Base-by-base conservation (phyloP, 2,888 invertebrate genomes). In the Nomada lathburiana region DNA sequence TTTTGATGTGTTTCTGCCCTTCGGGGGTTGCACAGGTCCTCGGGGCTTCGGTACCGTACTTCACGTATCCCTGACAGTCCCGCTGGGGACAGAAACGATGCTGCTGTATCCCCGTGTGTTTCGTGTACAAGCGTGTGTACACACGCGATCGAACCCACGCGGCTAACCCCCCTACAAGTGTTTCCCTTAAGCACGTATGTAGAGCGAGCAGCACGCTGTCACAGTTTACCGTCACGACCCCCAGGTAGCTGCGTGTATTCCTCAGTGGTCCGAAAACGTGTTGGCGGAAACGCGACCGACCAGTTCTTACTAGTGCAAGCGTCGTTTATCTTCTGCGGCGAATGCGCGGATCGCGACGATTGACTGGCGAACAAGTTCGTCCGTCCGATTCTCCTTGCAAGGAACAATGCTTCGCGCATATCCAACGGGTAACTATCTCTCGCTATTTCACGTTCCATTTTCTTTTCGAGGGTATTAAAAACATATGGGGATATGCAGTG, bases 1-100 rank as follows among this genome's bases (percentile, higher is more conserved):
- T 93, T 93, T 93, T 93, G 93, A 93, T 93, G 93, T 92, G 93
- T 93, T 93, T 92, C 92, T 91, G 87, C 91, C 91, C 92, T 89
- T 64, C 85, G 88, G 91, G 89, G 90, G 83, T 62, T 71, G 68
- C 72, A 80, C 77, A 67, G 83, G 72, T 82, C 85, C 80, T 87
- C 83, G 71, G 82, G 81, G 64, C 67, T 42, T 42, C 50, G 76
- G 18, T 44, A 53, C 11, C 67, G 68, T 11, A 67, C 78, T 74
- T 76, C 74, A 71, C 60, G 83, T 85, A 89, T 90, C 88, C 88
- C 86, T 89, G 89, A 85, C 86, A 88, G 88, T 83, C 83, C 88
- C 88, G 67, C 29, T 79, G 88, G 88, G 88, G 83, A 82, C 82
- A 80, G 80, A 83, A 86, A 90, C 90, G 88, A 84, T 82, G 83